phyloP scores from a whole-genome alignment of 1,140 invertebrate species.

The Tetramorium parvispinum region DNA sequence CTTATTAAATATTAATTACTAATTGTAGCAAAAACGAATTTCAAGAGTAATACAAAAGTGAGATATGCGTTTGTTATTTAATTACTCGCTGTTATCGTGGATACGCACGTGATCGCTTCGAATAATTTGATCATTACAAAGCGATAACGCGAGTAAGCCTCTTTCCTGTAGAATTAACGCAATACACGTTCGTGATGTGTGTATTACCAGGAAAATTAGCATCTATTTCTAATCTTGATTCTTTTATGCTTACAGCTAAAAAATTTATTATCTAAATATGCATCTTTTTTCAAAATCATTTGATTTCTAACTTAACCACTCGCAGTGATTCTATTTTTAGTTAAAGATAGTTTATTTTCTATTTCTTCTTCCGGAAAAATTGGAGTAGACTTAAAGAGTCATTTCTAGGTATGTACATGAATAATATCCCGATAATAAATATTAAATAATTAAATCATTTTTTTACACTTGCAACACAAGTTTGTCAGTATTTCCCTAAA shows the following conservation, averaged over 20 bases:
- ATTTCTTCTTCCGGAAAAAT: background rate
- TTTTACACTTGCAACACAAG: background rate
- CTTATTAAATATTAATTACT: background rate
- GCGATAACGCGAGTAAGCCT: background rate
- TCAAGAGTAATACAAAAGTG: background rate
- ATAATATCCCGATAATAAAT: background rate
- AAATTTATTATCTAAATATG: background rate
- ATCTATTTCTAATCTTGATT: background rate
- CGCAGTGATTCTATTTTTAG: background rate
- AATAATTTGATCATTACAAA: conserved; percentile 8
- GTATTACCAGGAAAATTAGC: background rate
- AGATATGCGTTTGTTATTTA: background rate
- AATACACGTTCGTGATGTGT: background rate
- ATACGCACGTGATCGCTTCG: background rate
- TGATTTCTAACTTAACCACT: background rate
- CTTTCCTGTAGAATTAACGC: background rate
- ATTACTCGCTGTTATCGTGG: background rate
- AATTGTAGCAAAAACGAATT: background rate
- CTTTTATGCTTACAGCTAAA: background rate
- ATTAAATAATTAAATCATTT: background rate
- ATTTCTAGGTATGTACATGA: background rate
- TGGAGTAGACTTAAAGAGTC: background rate
- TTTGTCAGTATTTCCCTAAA: background rate
- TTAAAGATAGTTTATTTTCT: background rate
- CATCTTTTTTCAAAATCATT: background rate